These are phyloP conservation scores for Brachirus orientalis DNA, from an alignment of 2,113 vertebrate species.

Conservation along the genomic window DNA sequence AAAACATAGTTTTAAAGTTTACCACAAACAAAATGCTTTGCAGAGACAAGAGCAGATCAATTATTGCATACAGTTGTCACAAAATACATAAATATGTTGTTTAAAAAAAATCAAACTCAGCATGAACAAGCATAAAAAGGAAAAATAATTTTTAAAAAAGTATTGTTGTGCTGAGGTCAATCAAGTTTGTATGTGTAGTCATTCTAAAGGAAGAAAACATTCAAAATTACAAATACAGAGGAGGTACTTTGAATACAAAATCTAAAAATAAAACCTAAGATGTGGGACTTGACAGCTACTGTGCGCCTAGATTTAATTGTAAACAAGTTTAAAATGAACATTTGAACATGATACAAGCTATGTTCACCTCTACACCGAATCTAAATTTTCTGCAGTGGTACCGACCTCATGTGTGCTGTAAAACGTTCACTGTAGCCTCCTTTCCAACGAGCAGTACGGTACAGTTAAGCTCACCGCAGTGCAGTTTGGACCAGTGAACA, in stretches of 20 bases:
- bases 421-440: constrained; percentile 4
- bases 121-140: constrained; percentile 12
- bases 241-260: constrained; percentile 17
- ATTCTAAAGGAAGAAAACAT: background rate
- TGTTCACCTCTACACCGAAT: background rate
- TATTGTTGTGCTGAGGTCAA: background rate
- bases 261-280: background rate
- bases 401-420: constrained; percentile 11
- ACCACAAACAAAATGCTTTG: constrained; percentile 49
- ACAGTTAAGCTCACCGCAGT: no score
- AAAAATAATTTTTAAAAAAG: no score
- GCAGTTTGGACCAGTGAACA: no score
- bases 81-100: no score
- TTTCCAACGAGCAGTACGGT: no score
- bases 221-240: background rate
- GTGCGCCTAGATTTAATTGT: background rate
- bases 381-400: constrained; percentile 2
- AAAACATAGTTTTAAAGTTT: constrained; percentile 33
- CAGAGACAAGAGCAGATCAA: constrained; percentile 18
- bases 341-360: constrained; percentile 2
- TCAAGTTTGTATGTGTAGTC: background rate
- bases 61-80: constrained; percentile 25
- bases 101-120: no score
- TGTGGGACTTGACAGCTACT: constrained; percentile 4
- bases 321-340: background rate